Evolutionary conservation across 2,797 vertebrate species (phyloP), one percentile per base, ranked within the genome.

Genomic region (Urosaurus nigricauda): DNA sequence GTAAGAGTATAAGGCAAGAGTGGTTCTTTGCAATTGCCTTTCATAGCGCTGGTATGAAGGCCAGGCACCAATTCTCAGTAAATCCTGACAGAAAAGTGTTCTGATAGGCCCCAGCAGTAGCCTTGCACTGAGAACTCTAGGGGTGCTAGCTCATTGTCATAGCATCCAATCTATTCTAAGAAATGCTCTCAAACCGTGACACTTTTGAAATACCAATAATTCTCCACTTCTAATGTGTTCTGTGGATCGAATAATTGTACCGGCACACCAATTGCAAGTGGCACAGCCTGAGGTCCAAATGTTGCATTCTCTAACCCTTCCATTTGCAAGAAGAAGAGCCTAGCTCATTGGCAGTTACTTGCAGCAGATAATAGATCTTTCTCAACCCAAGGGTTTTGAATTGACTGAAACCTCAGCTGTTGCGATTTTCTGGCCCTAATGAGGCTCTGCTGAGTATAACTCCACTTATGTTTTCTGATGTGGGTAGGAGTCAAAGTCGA

Each of bases 281-380:
- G 0, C 12, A 58, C 87, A 91, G 88, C 53, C 84, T 90, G 37
- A 32, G 86, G 92, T 87, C 90, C 77, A 92, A 94, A 91, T 63
- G 81, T 77, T 90, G 92, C 90, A 87, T 95, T 94, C 92, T 93
- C 93, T 94, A 94, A 95, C 94, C 92, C 93, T 95, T 93, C 93
- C 58, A 80, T 93, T 94, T 88, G 91, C 87, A 83, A 80, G 21
- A 84, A 92, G 58, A 94, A 71, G 86, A 85, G 70, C 79, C 65
- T 89, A 32, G 83, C 81, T 90, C 88, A 53, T 60, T 94, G 90
- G 65, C 68, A 90, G 88, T 89, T 91, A 78, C 79, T 93, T 89
- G 65, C 21, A 88, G 70, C 0, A 0, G 85, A 84, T 88, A 94
- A 94, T 91, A 94, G 92, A 63, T 84, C 65, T 89, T 92, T 93